A percentile compares a stretch with the other conserved stretches of the same genome.
phyloP scores from a whole-genome alignment of 2,797 vertebrate genomes.

The Silurus lanzhouensis region DNA sequence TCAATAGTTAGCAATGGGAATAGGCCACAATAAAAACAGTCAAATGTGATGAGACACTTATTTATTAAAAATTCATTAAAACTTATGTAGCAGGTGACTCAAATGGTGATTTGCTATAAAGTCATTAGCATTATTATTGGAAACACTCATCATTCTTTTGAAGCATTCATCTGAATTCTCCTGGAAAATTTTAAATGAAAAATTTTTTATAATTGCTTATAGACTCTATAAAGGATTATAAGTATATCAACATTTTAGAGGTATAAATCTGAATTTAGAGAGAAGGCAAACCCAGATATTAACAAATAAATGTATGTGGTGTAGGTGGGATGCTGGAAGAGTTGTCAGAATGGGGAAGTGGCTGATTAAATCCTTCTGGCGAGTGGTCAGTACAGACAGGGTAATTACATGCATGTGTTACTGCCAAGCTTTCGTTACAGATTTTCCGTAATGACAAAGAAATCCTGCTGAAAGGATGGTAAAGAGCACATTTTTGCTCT shows the following conservation, averaged over 20 bases:
- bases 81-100: conserved; percentile 22
- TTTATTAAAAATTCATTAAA: conserved; percentile 26
- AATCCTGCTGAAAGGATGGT: neutral
- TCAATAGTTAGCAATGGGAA: conserved; percentile 56
- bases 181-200: neutral
- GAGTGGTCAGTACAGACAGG: neutral
- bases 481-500: neutral
- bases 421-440: neutral
- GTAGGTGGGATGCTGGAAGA: neutral
- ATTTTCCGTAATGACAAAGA: neutral
- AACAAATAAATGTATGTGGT: neutral
- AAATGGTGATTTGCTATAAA: neutral
- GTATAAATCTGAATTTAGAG: neutral
- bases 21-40: conserved; percentile 20
- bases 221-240: neutral
- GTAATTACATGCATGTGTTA: neutral
- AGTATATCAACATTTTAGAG: neutral
- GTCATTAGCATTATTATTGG: neutral
- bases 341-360: neutral
- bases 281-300: neutral
- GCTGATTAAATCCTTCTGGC: conserved; percentile 1
- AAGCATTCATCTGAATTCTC: neutral
- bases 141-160: neutral
- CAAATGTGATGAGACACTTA: conserved; percentile 63
- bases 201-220: neutral